Percentiles rank a stretch among this genome's conserved stretches.
Evolutionary conservation across 2,888 invertebrate genomes (phyloP).

Genomic region (Nomada flava): DNA sequence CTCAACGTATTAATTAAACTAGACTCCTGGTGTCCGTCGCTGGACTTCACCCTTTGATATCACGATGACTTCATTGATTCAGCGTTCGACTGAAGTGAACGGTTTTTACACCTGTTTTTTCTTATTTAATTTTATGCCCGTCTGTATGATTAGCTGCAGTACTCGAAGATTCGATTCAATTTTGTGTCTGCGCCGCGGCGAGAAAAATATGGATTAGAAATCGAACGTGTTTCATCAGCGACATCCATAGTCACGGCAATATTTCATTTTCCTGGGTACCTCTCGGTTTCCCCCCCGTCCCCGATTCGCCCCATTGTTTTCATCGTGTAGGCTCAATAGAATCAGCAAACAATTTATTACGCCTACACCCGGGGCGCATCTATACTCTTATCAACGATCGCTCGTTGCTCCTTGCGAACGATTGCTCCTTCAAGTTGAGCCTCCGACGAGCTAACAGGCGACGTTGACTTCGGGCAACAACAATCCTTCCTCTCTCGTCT

Average conservation of each 20-base stretch:
- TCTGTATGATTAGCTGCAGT: no score
- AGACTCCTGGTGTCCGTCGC: neutral
- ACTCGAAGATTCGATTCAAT: neutral
- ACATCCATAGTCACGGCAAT: conserved; percentile 28
- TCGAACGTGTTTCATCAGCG: conserved; percentile 48
- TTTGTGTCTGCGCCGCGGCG: neutral
- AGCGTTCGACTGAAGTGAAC: no score
- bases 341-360: conserved; percentile 74
- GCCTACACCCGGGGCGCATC: conserved; percentile 73
- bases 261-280: conserved; percentile 50
- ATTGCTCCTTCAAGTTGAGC: conserved; percentile 63
- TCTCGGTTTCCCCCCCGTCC: conserved; percentile 39
- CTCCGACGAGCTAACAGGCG: conserved; percentile 60
- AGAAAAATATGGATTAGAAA: conserved; percentile 39
- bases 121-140: neutral
- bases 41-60: no score
- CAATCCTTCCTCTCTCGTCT: conserved; percentile 30
- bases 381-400: conserved; percentile 70
- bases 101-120: neutral
- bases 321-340: conserved; percentile 71
- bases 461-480: conserved; percentile 37
- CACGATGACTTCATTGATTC: no score
- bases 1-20: conserved; percentile 28
- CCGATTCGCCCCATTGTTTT: conserved; percentile 65
- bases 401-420: conserved; percentile 70